Conservation (phyloP, 1,140 invertebrate genomes). For the Bradynema listronoti region DNA sequence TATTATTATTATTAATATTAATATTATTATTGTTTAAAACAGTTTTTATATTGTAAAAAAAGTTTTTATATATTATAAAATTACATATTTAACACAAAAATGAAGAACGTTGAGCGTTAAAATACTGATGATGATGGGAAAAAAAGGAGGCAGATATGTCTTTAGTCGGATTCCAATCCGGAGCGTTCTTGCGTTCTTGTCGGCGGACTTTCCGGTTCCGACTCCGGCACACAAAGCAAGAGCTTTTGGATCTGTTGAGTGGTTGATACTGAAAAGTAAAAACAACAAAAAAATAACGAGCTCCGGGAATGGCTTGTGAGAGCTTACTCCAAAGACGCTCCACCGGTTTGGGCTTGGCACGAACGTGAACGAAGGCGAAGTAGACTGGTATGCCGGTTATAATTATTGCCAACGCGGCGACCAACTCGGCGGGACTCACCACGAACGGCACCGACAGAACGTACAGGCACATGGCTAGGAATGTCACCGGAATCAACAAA, state of each 20-base stretch:
- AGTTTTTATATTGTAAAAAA: too few relatives aligned
- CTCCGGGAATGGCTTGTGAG: background rate
- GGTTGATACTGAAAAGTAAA: constrained; percentile 25
- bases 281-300: background rate
- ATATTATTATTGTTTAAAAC: too few relatives aligned
- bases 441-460: constrained; percentile 50
- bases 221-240: constrained; percentile 33
- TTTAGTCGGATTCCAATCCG: too few relatives aligned
- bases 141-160: too few relatives aligned
- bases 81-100: too few relatives aligned
- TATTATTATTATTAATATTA: too few relatives aligned
- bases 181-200: too few relatives aligned
- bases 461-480: constrained; percentile 51
- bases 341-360: constrained; percentile 34
- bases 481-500: constrained; percentile 43
- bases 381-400: constrained; percentile 51
- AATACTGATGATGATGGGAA: too few relatives aligned
- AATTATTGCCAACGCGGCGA: constrained; percentile 50
- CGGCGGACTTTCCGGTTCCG: too few relatives aligned
- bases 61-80: too few relatives aligned
- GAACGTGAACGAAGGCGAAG: constrained; percentile 41
- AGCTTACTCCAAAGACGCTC: constrained; percentile 43
- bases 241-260: constrained; percentile 36
- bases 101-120: too few relatives aligned
- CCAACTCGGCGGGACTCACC: constrained; percentile 39